phyloP scores from a whole-genome alignment of 92 coral and sea anemone genomes.

The Paragorgia papillata region DNA sequence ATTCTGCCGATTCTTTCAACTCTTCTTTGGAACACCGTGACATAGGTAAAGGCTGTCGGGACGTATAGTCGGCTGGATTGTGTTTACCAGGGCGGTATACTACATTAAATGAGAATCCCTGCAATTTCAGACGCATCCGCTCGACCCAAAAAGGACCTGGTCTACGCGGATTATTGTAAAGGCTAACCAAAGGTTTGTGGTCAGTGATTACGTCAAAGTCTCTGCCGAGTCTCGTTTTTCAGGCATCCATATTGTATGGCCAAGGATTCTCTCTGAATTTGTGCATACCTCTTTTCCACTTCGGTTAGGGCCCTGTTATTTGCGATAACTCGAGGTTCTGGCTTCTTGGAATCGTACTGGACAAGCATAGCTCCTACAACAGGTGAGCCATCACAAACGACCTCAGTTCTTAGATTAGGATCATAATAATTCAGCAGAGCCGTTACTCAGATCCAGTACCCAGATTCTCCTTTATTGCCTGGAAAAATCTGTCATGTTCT shows the following conservation, averaged over 20 bases:
- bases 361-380: constrained; percentile 18
- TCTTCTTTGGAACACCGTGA: constrained; percentile 3
- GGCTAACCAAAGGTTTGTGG: constrained; percentile 27
- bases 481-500: constrained; percentile 4
- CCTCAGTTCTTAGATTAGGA: constrained; percentile 11
- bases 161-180: constrained; percentile 20
- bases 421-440: constrained; percentile 9
- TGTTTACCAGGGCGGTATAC: constrained; percentile 15
- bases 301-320: neutral
- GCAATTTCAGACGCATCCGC: constrained; percentile 29
- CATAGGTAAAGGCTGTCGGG: constrained; percentile 25
- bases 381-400: constrained; percentile 34
- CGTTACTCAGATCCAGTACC: too few relatives aligned
- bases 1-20: constrained; percentile 14
- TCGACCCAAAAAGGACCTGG: constrained; percentile 42
- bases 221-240: constrained; percentile 27
- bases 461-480: constrained; percentile 5
- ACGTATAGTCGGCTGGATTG: constrained; percentile 31
- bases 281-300: neutral
- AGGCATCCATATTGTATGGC: constrained; percentile 38
- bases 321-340: neutral
- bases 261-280: constrained; percentile 21
- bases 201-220: constrained; percentile 22
- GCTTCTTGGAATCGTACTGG: neutral
- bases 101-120: constrained; percentile 25